Base-by-base conservation (phyloP, 2,888 invertebrate genomes). In the Dicycla oo region DNA sequence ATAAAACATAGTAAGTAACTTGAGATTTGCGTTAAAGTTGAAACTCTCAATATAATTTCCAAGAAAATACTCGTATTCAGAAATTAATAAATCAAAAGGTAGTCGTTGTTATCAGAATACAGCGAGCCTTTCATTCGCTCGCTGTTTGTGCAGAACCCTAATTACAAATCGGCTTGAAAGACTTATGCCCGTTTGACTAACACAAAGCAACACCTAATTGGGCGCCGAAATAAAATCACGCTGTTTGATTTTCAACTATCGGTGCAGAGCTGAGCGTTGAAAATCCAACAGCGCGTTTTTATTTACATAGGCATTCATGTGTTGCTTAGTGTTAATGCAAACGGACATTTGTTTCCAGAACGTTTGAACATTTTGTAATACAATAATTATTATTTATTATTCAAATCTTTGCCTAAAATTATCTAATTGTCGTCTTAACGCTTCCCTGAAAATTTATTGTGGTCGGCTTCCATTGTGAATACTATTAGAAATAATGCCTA, bases 331-430 rank as follows among this genome's bases (percentile, higher is more conserved):
- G 13, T 34, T 63, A 8, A 2, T 64, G 23, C 10, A 67, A 47
- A 47, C 2, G 38, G 15, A 15, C 4, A 18, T 30, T 56, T 30
- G 58, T 49, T 40, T 62, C n/a, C 4, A 3, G 58, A 67, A 60
- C 5, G 3, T 58, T 73, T 47, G 26, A 43, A 60, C 18, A 38
- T 73, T 78, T 62, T 34, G 56, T 34, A n/a, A n/a, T n/a, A 64
- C 5, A 30, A 61, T 75, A 75, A 69, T 80, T 23, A 64, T 74
- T 53, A 81, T 81, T 69, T 78, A 75, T 65, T 34, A 38, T 43
- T 45, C 3, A 26, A 63, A 58, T 74, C 18, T 43, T 23, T 38
- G 45, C 51, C 45, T 43, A 15, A 61, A 69, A 69, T 78, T 75
- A 75, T 77, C 34, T 73, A n/a, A n/a, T n/a, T 78, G 60, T 68